Evolutionary conservation across 2,113 vertebrate genomes (phyloP), one percentile per base, ranked within the genome.

Genomic region (Urocitellus parryii): DNA sequence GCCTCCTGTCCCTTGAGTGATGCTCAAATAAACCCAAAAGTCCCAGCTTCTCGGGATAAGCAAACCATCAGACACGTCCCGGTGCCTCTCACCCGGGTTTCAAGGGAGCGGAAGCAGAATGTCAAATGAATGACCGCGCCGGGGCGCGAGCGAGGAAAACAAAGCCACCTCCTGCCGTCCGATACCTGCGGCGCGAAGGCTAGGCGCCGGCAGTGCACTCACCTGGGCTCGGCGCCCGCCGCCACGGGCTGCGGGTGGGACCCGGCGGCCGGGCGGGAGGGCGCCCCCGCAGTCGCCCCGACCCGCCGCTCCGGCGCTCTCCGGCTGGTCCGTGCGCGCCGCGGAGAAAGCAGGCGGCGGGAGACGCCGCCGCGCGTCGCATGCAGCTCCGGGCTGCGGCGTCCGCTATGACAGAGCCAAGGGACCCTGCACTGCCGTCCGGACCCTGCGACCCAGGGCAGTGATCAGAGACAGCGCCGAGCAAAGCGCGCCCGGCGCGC

Each of bases 291-390:
- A 80, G 81, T 92, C 65, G 39, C 45, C 93, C 42, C 34, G 63
- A 83, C 90, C 94, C 84, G 94, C 88, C 70, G 67, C 91, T 70
- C 83, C 77, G 82, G 91, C 25, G 93, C 86, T 67, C 91, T 91
- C 90, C 32, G 37, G 96, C 95, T 29, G 86, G 77, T 81, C 93
- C 25, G 53, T 53, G 90, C 67, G 61, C 88, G 81, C 90, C 79
- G 88, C 93, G 70, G 80, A 27, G 39, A 63, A 32, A 58, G 81
- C 88, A 76, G 77, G 96, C 89, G 61, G 82, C 96, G 53, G 25
- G 68, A 94, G 80, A 61, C 96, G 94, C 93, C 90, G 72, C 96
- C 68, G 81, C 96, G 93, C 89, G 97, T 96, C 45, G 97, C 96
- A 48, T 27, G 78, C 96, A 53, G 96, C 94, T 86, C 79, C 51